Evolutionary conservation across 1,140 invertebrate species (phyloP).

Genomic region (Drosophila kurseongensis): DNA sequence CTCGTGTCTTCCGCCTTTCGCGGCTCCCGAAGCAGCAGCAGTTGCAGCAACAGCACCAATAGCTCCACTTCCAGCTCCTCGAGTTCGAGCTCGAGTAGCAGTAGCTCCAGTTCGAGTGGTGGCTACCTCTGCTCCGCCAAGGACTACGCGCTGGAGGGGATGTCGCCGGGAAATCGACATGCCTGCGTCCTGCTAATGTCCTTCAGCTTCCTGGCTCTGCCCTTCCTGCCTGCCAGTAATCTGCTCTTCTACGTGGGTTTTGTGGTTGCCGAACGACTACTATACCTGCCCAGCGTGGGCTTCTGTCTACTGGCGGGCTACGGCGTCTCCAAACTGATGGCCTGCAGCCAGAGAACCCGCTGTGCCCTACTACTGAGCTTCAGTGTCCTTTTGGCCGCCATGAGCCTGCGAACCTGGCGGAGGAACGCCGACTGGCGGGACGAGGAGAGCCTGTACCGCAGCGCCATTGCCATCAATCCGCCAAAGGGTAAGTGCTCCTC

Average conservation of each 20-base stretch:
- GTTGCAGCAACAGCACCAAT: conserved; percentile 71
- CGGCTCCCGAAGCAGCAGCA: conserved; percentile 80
- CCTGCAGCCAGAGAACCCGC: conserved; percentile 77
- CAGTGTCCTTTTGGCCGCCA: conserved; percentile 88
- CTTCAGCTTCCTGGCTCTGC: conserved; percentile 92
- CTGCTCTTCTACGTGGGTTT: conserved; percentile 98
- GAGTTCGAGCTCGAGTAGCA: conserved; percentile 36
- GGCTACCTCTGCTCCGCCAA: conserved; percentile 15
- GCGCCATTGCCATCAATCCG: conserved; percentile 96
- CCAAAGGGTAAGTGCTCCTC: conserved; percentile 94
- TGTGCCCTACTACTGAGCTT: conserved; percentile 85
- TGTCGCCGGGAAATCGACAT: conserved; percentile 49
- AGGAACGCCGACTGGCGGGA: conserved; percentile 96
- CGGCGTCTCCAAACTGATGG: conserved; percentile 87
- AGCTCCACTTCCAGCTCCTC: conserved; percentile 44
- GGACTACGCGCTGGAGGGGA: conserved; percentile 47
- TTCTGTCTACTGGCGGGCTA: conserved; percentile 95
- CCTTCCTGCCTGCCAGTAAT: conserved; percentile 97
- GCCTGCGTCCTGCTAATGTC: conserved; percentile 85
- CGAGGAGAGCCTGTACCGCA: conserved; percentile 96
- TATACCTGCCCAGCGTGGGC: conserved; percentile 98
- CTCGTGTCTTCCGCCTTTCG: conserved; percentile 77
- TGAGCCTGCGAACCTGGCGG: conserved; percentile 91
- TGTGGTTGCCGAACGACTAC: conserved; percentile 97
- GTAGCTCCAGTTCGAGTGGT: conserved; percentile 36